Conservation (phyloP, 2,113 vertebrate species). For the Ageneiosus marmoratus region DNA sequence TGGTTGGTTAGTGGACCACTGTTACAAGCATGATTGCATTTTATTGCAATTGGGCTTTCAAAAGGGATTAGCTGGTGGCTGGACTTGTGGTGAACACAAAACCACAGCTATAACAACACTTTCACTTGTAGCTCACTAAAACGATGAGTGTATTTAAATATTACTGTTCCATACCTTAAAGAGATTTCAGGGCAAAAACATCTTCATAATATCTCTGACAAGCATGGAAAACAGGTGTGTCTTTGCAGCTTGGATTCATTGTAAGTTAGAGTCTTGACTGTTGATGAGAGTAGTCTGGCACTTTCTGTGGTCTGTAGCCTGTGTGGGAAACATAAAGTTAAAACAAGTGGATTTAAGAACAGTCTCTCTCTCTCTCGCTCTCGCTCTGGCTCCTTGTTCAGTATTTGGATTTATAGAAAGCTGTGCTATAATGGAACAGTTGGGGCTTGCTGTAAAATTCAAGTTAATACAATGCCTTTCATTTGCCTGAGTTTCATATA, state of each 20-base stretch:
- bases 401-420: slow-evolving; percentile 55
- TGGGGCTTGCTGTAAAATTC: slow-evolving; percentile 62
- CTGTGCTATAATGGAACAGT: slow-evolving; percentile 44
- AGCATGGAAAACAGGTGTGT: slow-evolving; percentile 50
- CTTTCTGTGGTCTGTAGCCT: slow-evolving; percentile 38
- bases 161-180: slow-evolving; percentile 35
- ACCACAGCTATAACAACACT: slow-evolving; percentile 37
- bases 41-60: slow-evolving; percentile 43
- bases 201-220: slow-evolving; percentile 49
- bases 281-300: slow-evolving; percentile 44
- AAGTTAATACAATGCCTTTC: slow-evolving; percentile 55
- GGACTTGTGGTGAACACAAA: slow-evolving; percentile 43
- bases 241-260: slow-evolving; percentile 34
- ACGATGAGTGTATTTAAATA: slow-evolving; percentile 43
- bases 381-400: background rate
- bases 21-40: slow-evolving; percentile 36
- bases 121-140: background rate
- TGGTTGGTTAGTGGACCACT: slow-evolving; percentile 22
- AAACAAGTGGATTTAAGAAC: slow-evolving; percentile 24
- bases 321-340: slow-evolving; percentile 43
- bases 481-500: slow-evolving; percentile 55
- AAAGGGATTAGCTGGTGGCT: slow-evolving; percentile 49
- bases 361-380: background rate
- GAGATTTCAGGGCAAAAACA: slow-evolving; percentile 35
- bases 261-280: slow-evolving; percentile 25